These are phyloP conservation scores for Myopa testacea DNA, from an alignment of 2,888 invertebrate genomes.

Conservation along the genomic window DNA sequence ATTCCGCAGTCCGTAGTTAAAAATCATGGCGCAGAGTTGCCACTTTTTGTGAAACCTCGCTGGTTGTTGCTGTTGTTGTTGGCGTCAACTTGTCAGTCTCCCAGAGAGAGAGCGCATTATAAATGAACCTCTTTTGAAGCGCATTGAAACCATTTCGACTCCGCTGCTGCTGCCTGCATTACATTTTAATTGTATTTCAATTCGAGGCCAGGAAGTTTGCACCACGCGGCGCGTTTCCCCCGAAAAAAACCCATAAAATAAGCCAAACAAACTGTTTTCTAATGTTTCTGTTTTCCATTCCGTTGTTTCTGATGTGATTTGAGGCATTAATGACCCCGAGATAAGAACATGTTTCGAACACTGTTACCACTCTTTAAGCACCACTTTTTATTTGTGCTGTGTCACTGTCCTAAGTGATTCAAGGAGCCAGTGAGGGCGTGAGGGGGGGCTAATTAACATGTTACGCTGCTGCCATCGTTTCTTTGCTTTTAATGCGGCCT, in stretches of 20 bases:
- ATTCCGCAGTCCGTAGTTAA: not conserved
- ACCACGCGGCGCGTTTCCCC: slow-evolving; percentile 60
- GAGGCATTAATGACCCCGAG: slow-evolving; percentile 58
- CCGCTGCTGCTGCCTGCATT: slow-evolving; percentile 48
- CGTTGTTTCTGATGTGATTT: slow-evolving; percentile 54
- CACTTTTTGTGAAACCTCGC: slow-evolving; percentile 12
- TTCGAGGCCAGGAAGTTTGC: slow-evolving; percentile 44
- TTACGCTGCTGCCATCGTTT: not conserved
- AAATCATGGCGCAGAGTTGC: not conserved
- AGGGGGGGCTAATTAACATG: slow-evolving; percentile 24
- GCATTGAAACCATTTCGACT: not conserved
- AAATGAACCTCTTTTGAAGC: slow-evolving; percentile 14
- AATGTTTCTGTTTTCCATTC: not conserved
- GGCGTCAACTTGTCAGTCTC: slow-evolving; percentile 27
- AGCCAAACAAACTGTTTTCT: not conserved
- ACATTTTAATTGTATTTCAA: slow-evolving; percentile 65
- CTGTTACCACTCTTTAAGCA: no score
- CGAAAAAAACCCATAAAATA: not conserved
- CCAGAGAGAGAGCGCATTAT: slow-evolving; percentile 7
- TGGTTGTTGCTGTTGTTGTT: not conserved
- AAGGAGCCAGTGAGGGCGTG: not conserved
- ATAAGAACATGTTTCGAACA: slow-evolving; percentile 48
- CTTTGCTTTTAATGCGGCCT: no score
- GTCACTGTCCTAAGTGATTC: slow-evolving; percentile 10
- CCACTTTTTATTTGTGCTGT: slow-evolving; percentile 37